Base-by-base conservation (phyloP, 2,113 vertebrate species). In the Peucedramus taeniatus region DNA sequence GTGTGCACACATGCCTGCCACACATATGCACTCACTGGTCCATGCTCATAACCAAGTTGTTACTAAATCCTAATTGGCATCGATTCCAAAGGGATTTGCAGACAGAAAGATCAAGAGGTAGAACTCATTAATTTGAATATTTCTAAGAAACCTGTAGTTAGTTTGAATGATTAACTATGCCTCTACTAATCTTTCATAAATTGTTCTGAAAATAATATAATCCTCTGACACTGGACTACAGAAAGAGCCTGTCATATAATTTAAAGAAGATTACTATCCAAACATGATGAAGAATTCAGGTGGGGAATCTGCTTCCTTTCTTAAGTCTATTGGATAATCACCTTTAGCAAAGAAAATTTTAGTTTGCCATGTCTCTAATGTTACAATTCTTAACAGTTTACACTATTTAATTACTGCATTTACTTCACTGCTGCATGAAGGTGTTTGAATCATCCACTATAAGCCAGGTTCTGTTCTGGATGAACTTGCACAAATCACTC, bases 101-200 rank as follows among this genome's bases (percentile, higher is more conserved):
- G 66, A 19, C 79, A 75, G 74, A 87, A 77, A 81, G 85, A 90
- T 95, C 93, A 96, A 95, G 94, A 96, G 86, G 94, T 92, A 92
- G 56, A 91, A 83, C 23, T 92, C 63, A 74, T 92, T 93, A 77
- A 87, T 92, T 42, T 91, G 59, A 96, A 85, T 80, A 86, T 95
- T 94, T 91, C 95, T 94, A 70, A 89, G 83, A 87, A 93, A 87
- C 30, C 64, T 88, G 72, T 94, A 85, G 47, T 59, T 93, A 91
- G 60, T 93, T 92, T n/a, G 42, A 96, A 92, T 89, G 3, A 94
- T 79, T 94, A 97, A 96, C 83, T 78, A 69, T 86, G 76, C 45
- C 33, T 93, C 78, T 63, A 56, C 87, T 95, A 96, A 94, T 96
- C 71, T 84, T 87, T 35, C 47, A 89, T 85, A 90, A 96, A 81